Base-by-base conservation (phyloP, 2,113 vertebrate genomes). In the Psammodynastes pulverulentus region DNA sequence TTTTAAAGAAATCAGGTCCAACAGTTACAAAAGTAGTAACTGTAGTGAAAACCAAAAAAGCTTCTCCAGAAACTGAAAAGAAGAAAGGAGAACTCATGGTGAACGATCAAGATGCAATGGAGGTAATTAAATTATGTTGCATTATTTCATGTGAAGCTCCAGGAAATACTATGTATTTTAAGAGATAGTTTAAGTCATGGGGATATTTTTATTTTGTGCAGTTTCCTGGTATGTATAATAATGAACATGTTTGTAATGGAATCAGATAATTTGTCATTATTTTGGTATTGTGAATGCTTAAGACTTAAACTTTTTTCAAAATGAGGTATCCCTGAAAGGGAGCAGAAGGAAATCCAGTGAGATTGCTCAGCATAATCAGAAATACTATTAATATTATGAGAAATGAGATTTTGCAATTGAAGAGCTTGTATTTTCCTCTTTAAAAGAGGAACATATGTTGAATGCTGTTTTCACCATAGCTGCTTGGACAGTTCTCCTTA, bases 31-130 rank as follows among this genome's bases (percentile, higher is more conserved):
- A 99, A 96, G 99, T 99, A 84, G 97, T 99, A 92, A 99, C 99
- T 0, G 99, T 99, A 0, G 97, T 99, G 54, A 99, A 99, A 95
- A 99, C 99, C 21, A 99, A 99, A 96, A 99, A 99, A 92, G 98
- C 97, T 48, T 93, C 97, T 29, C 94, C 43, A 1, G 97, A 98
- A 90, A 97, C 98, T 52, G 98, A 98, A 95, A 99, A 99, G 97
- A 99, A 99, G 97, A 99, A 99, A 96, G 99, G 99, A 10, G 99
- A 99, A 79, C 97, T 99, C 87, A 99, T 99, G 99, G 98, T 99
- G 94, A 99, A 99, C 72, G 99, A 99, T 96, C 99, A 99, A 97
- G 99, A 99, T 95, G 99, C 99, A 45, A 99, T 99, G 99, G 99
- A 99, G 98, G 99, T 99, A 95, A 97, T 88, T 45, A 56, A 52